Conservation (phyloP, 2,888 invertebrate species). For the Papilio demoleus region DNA sequence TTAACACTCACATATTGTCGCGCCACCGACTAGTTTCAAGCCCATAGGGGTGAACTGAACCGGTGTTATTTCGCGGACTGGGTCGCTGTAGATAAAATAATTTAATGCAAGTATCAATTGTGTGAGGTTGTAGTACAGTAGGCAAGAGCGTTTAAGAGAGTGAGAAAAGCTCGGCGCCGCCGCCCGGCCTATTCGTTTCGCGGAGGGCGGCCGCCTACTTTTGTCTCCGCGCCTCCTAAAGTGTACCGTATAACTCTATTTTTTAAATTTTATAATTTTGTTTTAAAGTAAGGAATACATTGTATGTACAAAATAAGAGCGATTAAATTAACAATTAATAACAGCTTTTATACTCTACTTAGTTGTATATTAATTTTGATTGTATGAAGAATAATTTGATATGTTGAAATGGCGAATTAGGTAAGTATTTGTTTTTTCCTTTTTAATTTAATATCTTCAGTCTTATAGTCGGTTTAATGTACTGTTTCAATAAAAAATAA, state of each 20-base stretch:
- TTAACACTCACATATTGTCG: no score
- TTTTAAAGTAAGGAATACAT: neutral
- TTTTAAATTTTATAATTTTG: slow-evolving; percentile 37
- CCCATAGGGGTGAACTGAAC: no score
- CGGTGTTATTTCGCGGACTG: neutral
- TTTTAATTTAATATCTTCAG: no score
- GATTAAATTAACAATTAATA: no score
- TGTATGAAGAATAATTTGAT: no score
- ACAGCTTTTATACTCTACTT: no score
- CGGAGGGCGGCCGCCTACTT: slow-evolving; percentile 75
- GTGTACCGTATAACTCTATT: slow-evolving; percentile 53
- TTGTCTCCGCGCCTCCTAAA: slow-evolving; percentile 58
- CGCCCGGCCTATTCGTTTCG: slow-evolving; percentile 76
- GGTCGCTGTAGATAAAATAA: neutral
- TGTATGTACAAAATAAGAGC: neutral
- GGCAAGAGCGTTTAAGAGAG: slow-evolving; percentile 76
- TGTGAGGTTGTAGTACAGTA: slow-evolving; percentile 51
- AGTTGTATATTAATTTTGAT: no score
- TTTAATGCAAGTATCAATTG: slow-evolving; percentile 56
- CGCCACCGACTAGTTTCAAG: no score
- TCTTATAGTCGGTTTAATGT: no score
- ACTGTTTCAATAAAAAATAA: no score
- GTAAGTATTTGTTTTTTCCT: no score
- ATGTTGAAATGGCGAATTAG: no score
- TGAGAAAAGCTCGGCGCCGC: slow-evolving; percentile 79